Conservation (phyloP, 2,797 vertebrate genomes). For the Bradypodion ventrale region DNA sequence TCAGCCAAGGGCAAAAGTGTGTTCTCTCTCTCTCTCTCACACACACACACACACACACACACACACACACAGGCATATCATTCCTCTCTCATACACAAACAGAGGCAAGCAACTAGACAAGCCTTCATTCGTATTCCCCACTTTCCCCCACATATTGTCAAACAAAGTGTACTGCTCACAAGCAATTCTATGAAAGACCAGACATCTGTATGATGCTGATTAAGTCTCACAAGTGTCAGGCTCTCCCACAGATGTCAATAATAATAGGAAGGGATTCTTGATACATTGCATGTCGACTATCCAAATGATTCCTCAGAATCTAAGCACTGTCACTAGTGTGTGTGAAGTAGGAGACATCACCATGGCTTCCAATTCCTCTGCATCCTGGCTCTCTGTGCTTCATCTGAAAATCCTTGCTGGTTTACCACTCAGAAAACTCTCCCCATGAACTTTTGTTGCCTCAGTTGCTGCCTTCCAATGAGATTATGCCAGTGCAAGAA, state of each 20-base stretch:
- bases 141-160: too few relatives aligned
- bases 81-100: too few relatives aligned
- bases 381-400: not conserved
- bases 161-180: not conserved
- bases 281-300: conserved; percentile 3
- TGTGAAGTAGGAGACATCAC: conserved; percentile 18
- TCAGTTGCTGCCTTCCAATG: not conserved
- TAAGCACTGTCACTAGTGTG: conserved; percentile 7
- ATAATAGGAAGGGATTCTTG: conserved; percentile 8
- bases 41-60: too few relatives aligned
- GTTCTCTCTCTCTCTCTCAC: too few relatives aligned
- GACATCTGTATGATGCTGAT: not conserved
- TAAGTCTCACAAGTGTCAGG: conserved; percentile 1
- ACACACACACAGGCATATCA: too few relatives aligned
- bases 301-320: not conserved
- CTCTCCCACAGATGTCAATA: conserved; percentile 14
- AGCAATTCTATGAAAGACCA: not conserved
- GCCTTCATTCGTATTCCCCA: too few relatives aligned
- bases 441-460: not conserved
- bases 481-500: too few relatives aligned
- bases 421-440: not conserved
- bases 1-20: too few relatives aligned
- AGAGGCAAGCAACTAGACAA: too few relatives aligned
- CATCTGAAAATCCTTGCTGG: not conserved
- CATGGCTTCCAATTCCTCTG: conserved; percentile 1